Percentiles rank a stretch among this genome's conserved stretches.
Evolutionary conservation across 2,888 invertebrate genomes (phyloP).

Genomic region (Ptilodon capucinus): DNA sequence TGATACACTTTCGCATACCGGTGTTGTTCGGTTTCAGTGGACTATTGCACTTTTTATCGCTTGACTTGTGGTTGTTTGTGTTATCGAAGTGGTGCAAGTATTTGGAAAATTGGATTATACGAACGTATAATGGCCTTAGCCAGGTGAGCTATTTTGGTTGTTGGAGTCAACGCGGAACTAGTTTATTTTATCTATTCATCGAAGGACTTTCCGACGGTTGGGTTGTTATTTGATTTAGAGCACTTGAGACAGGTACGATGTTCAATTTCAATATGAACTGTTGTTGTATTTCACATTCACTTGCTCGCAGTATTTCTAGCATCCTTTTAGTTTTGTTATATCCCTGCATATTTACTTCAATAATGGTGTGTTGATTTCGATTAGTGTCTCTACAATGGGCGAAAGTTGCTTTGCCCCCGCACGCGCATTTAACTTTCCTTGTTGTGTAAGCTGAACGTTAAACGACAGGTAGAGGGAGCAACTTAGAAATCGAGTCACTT

Average conservation of each 20-base stretch:
- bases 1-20: conserved; percentile 71
- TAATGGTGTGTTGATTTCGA: conserved; percentile 41
- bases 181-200: conserved; percentile 74
- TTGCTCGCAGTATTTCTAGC: conserved; percentile 21
- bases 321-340: conserved; percentile 7
- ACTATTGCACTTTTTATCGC: conserved; percentile 48
- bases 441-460: conserved; percentile 78
- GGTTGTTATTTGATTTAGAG: conserved; percentile 55
- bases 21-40: conserved; percentile 61
- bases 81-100: conserved; percentile 68
- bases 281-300: conserved; percentile 25
- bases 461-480: conserved; percentile 74
- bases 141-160: conserved; percentile 82
- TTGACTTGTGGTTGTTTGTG: conserved; percentile 67
- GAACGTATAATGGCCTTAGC: conserved; percentile 82
- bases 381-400: conserved; percentile 65
- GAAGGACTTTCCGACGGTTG: conserved; percentile 68
- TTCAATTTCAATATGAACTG: conserved; percentile 23
- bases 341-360: conserved; percentile 10
- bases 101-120: conserved; percentile 81
- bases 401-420: conserved; percentile 75
- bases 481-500: conserved; percentile 75
- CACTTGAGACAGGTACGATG: conserved; percentile 48
- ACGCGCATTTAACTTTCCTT: conserved; percentile 78
- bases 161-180: conserved; percentile 80